Evolutionary conservation across 2,797 vertebrate genomes (phyloP), one percentile per base, ranked within the genome.

Genomic region (Balearica regulorum): DNA sequence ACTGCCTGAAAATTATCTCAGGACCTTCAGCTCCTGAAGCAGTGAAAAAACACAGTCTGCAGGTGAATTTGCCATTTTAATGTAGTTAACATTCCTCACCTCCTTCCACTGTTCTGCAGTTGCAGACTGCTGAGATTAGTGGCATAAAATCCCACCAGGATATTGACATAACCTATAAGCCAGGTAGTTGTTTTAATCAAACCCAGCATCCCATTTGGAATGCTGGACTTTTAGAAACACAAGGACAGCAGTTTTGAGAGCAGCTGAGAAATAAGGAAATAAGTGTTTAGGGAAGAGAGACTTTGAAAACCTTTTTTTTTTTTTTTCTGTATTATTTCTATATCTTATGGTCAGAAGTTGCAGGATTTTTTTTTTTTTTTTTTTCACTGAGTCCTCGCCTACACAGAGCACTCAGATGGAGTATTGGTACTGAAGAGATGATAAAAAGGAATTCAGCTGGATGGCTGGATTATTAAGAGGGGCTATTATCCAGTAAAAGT

Each of bases 181-280:
- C 71, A 93, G 92, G 86, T 96, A 97, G 90, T 93, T 95, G 76
- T 93, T 96, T 93, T 96, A 96, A 97, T 97, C 94, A 96, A 97
- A 92, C 78, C 49, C 91, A 96, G 91, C 93, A 96, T 94, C 89
- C 90, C 64, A 73, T 94, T 95, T 93, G 91, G 75, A 94, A 96
- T 90, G 65, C 82, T 8, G 39, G 90, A 71, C 92, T 89, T 87
- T 89, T 87, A 77, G 83, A 96, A 97, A 89, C 88, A 96, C 92
- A 92, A 94, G 88, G 87, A 69, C 91, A 96, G 95, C 87, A 96
- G 43, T 96, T 97, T 81, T 91, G 84, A 89, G 29, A 96, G 75
- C 35, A 80, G 71, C 58, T 95, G 79, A 92, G 71, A 96, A 96
- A 94, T 93, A 84, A 89, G 73, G 54, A 96, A 95, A 82, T 93